Evolutionary conservation across 1,140 invertebrate species (phyloP).

Genomic region (Trinorchestia longiramus): DNA sequence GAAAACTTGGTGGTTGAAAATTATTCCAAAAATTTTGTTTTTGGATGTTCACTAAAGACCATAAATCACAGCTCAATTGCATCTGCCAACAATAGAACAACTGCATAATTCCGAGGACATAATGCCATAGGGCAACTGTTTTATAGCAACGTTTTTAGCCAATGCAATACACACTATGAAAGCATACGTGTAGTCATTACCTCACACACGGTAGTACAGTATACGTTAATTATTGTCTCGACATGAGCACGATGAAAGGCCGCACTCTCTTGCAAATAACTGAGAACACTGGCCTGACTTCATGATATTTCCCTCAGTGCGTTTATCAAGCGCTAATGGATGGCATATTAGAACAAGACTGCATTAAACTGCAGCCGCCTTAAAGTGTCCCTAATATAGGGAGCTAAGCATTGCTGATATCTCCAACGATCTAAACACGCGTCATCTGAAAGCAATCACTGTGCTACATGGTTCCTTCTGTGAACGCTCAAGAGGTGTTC

Average conservation of each 20-base stretch:
- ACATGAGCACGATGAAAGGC: not conserved
- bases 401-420: not conserved
- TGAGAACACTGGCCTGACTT: not conserved
- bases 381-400: not conserved
- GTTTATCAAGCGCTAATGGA: slow-evolving; percentile 7
- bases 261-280: not conserved
- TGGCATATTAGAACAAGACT: not conserved
- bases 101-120: not conserved
- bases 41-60: too few species aligned
- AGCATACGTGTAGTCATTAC: not conserved
- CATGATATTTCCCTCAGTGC: not conserved
- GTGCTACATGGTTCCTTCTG: slow-evolving; percentile 12
- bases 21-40: too few species aligned
- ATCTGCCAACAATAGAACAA: too few species aligned
- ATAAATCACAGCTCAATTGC: too few species aligned
- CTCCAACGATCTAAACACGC: not conserved
- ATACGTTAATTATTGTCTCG: not conserved
- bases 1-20: too few species aligned
- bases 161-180: not conserved
- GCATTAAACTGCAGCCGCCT: not conserved
- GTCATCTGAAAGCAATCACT: slow-evolving; percentile 42
- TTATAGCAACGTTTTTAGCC: too few species aligned
- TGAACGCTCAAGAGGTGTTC: not conserved
- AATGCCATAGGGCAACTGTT: not conserved
- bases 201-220: not conserved